These are phyloP conservation scores for Thereuonema tuberculata DNA, from an alignment of 1,140 invertebrate species.

Conservation along the genomic window DNA sequence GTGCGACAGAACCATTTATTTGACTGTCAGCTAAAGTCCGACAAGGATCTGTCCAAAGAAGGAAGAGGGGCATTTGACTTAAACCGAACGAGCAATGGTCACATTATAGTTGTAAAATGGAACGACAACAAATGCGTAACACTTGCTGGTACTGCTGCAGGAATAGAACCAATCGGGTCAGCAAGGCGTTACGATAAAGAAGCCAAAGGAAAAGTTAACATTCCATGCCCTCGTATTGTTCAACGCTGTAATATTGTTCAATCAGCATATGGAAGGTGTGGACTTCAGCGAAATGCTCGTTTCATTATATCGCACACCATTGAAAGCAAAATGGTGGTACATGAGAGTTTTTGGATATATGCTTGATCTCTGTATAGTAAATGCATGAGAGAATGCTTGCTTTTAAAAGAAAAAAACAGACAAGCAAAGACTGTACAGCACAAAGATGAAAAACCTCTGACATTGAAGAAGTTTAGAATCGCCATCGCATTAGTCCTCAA, in stretches of 20 bases:
- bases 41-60: background rate
- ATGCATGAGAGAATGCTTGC: background rate
- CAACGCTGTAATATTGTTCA: background rate
- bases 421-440: too few relatives aligned
- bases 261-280: background rate
- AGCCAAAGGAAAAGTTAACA: background rate
- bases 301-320: background rate
- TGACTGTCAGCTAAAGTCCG: background rate
- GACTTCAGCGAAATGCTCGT: background rate
- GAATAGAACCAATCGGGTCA: background rate
- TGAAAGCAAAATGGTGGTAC: background rate
- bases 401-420: background rate
- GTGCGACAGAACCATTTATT: too few relatives aligned
- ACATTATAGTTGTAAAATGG: background rate
- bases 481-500: too few relatives aligned
- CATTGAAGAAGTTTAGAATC: too few relatives aligned
- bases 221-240: background rate
- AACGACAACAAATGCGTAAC: background rate
- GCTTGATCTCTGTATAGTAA: background rate
- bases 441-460: too few relatives aligned
- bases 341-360: background rate
- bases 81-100: background rate
- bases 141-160: background rate
- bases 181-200: background rate
- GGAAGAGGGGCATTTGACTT: background rate